Base-by-base conservation (phyloP, 2,113 vertebrate species). In the Atrichornis clamosus region DNA sequence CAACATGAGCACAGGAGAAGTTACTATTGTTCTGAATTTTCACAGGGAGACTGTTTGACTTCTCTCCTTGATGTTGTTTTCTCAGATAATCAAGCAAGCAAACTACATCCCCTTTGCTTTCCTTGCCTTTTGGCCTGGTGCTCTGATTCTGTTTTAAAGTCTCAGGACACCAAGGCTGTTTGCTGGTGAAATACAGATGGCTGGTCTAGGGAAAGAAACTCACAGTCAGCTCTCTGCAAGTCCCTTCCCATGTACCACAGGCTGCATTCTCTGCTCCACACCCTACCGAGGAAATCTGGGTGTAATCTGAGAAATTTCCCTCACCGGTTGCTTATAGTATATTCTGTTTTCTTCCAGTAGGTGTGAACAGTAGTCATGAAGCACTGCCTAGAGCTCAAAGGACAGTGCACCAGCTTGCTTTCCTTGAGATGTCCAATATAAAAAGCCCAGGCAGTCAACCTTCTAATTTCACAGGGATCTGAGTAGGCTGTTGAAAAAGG, bases 281-380 rank as follows among this genome's bases (percentile, higher is more conserved):
- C 4, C 18, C 37, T 37, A 74, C 39, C 42, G 52, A 68, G 68
- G 30, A 56, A 53, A 79, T 30, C 8, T 30, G 33, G 6, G 11
- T 53, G 11, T 22, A 64, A 76, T 68, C 21, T 83, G 39, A 72
- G 60, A 33, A 27, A 41, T 19, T 76, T 76, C 41, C 37, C 22
- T 39, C 13, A 24, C 10, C 8, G 21, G 0, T 6, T 32, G 4
- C 19, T 67, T 35, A 10, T 0, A 11, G 3, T 19, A 13, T 21
- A 10, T 41, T 70, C 28, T 68, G 1, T 67, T 50, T 53, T 62
- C 60, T 72, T 75, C 30, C 23, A 59, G 33, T 9, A 49, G 35
- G 19, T 84, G 33, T 5, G 10, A 77, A 18, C 30, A 73, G 47
- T 13, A 84, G 41, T 27, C 26, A 22, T 32, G n/a, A 81, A 74